Base-by-base conservation (phyloP, 2,113 vertebrate species). In the Neoarius graeffei region DNA sequence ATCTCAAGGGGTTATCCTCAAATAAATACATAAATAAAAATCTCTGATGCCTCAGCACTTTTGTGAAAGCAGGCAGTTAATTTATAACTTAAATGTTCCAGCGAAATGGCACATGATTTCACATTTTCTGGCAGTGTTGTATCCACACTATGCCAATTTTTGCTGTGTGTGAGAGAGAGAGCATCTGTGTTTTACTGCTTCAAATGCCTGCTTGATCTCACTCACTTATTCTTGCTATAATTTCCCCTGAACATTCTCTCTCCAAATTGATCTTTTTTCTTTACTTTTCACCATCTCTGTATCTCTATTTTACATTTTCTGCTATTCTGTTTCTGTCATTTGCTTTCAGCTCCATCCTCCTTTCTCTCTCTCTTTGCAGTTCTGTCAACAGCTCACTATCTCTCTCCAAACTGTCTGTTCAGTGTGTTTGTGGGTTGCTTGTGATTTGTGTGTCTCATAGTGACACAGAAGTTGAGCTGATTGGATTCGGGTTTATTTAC, bases 401-500 rank as follows among this genome's bases (percentile, higher is more conserved):
- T 59, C 7, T 57, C 17, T 8, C 50, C 76, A 79, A 15, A 80
- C 77, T 81, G 54, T 59, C 77, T 80, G 77, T 57, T 84, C 54
- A 74, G 59, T 67, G 71, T 85, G n/a, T 57, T 54, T 85, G 82
- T 67, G 35, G 25, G 25, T 42, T 67, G 25, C n/a, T 17, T 84
- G 66, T 56, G 69, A 80, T 73, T 69, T 74, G 59, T 73, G 64
- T 87, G 19, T 50, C 66, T 87, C 64, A 25, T 60, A 52, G 52
- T 30, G 73, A 52, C 74, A 79, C 27, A 62, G 81, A 85, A 56
- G 52, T 73, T 77, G 60, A 89, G 60, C 90, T 89, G 90, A 89
- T 89, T 90, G 88, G 90, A 87, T 89, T 90, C 59, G 85, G 69
- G 77, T 89, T 90, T 89, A 90, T 90, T 84, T 87, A 30, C 85